These are phyloP conservation scores for Eulemur albifrons DNA, from an alignment of 2,797 vertebrate species.

Conservation along the genomic window DNA sequence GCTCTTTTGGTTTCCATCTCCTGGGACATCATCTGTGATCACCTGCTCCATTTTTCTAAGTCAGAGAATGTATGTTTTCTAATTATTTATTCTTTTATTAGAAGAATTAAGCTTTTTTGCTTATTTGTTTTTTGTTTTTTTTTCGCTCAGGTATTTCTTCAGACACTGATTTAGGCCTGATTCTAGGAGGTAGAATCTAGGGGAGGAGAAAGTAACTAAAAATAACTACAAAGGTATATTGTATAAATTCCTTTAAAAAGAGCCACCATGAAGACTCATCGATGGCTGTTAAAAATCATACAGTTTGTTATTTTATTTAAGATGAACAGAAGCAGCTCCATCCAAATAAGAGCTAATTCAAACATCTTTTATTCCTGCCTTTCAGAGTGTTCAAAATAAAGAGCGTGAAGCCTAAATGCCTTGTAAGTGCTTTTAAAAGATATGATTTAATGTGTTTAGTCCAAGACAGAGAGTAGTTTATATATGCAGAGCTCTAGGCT, in stretches of 20 bases:
- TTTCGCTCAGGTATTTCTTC: not conserved
- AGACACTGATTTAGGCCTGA: not conserved
- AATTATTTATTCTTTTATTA: not conserved
- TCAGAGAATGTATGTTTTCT: not conserved
- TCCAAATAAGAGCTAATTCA: conserved; percentile 3
- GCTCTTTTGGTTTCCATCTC: not conserved
- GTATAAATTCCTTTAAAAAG: not conserved
- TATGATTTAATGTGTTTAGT: not conserved
- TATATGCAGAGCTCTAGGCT: not conserved
- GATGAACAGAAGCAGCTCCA: not conserved
- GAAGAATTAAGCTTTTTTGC: not conserved
- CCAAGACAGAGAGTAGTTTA: not conserved
- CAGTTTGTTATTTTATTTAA: conserved; percentile 21
- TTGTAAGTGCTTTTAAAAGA: not conserved
- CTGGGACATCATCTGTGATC: not conserved
- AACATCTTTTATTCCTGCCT: not conserved
- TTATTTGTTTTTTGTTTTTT: not conserved
- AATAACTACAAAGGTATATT: not conserved
- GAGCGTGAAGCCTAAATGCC: not conserved
- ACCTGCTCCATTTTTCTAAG: not conserved
- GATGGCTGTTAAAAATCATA: not conserved
- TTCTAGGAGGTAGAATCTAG: not conserved
- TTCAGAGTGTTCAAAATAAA: conserved; percentile 28
- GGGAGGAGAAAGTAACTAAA: not conserved
- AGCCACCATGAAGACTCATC: not conserved